Conservation (phyloP, 2,888 invertebrate species). For the Pachymerium ferrugineum region DNA sequence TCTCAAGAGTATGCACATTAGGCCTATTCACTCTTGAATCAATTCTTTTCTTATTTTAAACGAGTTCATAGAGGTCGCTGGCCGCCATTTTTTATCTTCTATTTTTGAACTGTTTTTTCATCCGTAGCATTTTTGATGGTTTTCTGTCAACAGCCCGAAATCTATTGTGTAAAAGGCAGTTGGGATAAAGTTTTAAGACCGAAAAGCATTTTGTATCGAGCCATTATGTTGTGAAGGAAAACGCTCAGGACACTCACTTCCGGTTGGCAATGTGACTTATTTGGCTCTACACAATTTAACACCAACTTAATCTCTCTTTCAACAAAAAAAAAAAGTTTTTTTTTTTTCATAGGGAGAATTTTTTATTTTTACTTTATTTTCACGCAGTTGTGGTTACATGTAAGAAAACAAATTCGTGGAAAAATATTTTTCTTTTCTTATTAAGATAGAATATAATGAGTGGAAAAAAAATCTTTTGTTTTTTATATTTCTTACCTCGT, state of each 20-base stretch:
- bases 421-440: too few species aligned
- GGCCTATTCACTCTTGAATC: too few species aligned
- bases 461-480: not conserved
- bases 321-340: not conserved
- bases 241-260: slow-evolving; percentile 9
- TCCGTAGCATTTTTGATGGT: not conserved
- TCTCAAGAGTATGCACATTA: too few species aligned
- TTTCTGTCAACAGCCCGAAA: slow-evolving; percentile 18
- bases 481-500: not conserved
- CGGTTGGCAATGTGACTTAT: slow-evolving; percentile 17
- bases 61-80: not conserved
- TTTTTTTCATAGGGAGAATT: not conserved
- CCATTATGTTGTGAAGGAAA: slow-evolving; percentile 11
- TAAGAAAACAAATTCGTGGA: too few species aligned
- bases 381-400: too few species aligned
- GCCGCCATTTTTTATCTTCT: not conserved
- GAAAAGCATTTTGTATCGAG: slow-evolving; percentile 15
- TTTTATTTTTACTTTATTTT: not conserved
- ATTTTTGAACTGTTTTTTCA: not conserved
- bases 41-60: too few species aligned
- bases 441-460: too few species aligned
- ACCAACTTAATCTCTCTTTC: not conserved
- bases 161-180: slow-evolving; percentile 19
- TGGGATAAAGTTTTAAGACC: slow-evolving; percentile 15
- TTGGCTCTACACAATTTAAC: slow-evolving; percentile 15